Conservation (phyloP, 92 coral and sea anemone species). For the Actinostola sp. region DNA sequence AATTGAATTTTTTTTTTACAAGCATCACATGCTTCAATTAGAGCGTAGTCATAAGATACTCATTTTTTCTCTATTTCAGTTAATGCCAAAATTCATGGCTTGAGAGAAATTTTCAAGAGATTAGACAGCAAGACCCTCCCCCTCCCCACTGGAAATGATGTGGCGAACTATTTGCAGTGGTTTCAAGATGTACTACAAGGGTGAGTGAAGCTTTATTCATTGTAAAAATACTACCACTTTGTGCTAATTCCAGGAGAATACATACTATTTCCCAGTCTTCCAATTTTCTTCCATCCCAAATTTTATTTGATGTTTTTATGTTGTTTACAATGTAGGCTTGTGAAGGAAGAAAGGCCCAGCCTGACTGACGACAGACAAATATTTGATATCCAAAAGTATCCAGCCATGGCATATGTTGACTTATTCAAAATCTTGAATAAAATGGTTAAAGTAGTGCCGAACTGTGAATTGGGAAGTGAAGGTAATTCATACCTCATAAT, state of each 20-base stretch:
- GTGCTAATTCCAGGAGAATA: no score
- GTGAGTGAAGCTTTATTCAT: no score
- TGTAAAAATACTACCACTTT: no score
- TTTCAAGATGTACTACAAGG: slow-evolving; percentile 91
- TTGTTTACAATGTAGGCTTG: slow-evolving; percentile 85
- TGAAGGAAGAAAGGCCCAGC: slow-evolving; percentile 88
- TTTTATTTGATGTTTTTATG: no score
- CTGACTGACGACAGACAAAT: slow-evolving; percentile 72
- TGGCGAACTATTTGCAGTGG: slow-evolving; percentile 89
- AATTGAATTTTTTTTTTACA: no score
- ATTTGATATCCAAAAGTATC: slow-evolving; percentile 76
- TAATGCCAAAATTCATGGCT: slow-evolving; percentile 96
- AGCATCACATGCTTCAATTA: no score
- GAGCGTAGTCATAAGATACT: no score
- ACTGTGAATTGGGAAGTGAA: slow-evolving; percentile 93
- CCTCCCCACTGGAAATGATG: slow-evolving; percentile 97
- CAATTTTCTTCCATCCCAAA: background rate
- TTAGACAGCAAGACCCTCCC: slow-evolving; percentile 89
- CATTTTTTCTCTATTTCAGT: slow-evolving; percentile 1
- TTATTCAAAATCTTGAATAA: slow-evolving; percentile 81
- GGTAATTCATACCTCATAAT: slow-evolving; percentile 47
- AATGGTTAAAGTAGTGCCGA: slow-evolving; percentile 83
- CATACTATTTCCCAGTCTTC: no score
- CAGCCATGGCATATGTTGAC: slow-evolving; percentile 90
- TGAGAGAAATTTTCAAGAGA: slow-evolving; percentile 92